A percentile compares a stretch with the other conserved stretches of the same genome.
Conservation (phyloP, 2,797 vertebrate genomes). For the Sciurus vulgaris region DNA sequence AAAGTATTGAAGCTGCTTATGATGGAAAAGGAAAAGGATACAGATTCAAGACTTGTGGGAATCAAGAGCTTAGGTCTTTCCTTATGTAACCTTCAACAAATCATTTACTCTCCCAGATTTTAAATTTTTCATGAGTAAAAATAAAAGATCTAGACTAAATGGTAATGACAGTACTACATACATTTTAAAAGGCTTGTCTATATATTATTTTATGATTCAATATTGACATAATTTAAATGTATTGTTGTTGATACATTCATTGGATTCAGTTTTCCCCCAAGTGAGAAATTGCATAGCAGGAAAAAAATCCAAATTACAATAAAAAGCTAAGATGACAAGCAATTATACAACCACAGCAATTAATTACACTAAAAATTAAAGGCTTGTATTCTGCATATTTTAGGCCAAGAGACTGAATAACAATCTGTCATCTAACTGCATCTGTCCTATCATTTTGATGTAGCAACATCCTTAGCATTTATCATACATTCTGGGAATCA, state of each 20-base stretch:
- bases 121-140: constrained; percentile 19
- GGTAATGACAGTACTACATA: not conserved
- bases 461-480: constrained; percentile 1
- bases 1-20: not conserved
- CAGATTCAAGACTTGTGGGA: not conserved
- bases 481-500: constrained; percentile 33
- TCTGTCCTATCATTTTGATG: constrained; percentile 60
- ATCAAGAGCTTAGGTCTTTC: not conserved
- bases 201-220: constrained; percentile 22
- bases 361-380: constrained; percentile 75
- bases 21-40: not conserved
- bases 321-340: constrained; percentile 64
- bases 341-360: constrained; percentile 65
- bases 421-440: constrained; percentile 60
- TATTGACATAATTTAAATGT: not conserved
- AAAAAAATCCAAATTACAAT: not conserved
- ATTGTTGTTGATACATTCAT: constrained; percentile 19
- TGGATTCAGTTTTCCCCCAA: not conserved
- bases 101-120: not conserved
- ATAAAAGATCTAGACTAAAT: constrained; percentile 36
- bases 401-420: constrained; percentile 54
- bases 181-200: constrained; percentile 11
- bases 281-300: constrained; percentile 43
- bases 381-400: constrained; percentile 62
- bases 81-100: not conserved